These are phyloP conservation scores for Nemopilema nomurai DNA, from an alignment of 30 jellyfish, hydroid and myxozoan genomes.

Conservation along the genomic window DNA sequence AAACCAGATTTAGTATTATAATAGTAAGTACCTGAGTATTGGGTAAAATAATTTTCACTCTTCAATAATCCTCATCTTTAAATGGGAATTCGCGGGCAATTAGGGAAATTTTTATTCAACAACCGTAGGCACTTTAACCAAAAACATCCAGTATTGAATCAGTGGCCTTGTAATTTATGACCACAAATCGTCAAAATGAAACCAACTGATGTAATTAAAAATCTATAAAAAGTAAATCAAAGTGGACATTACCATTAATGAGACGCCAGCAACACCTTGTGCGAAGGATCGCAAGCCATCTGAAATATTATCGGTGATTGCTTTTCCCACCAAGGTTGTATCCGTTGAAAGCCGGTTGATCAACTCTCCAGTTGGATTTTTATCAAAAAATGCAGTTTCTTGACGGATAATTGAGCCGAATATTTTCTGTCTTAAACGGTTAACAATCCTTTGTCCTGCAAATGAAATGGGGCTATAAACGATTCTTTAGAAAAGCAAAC, in stretches of 20 bases:
- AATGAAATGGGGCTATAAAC: too few relatives aligned
- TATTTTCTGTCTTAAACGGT: conserved; percentile 76
- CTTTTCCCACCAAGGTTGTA: conserved; percentile 93
- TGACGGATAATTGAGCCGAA: conserved; percentile 81
- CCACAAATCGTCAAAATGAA: not conserved
- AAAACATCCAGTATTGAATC: not conserved
- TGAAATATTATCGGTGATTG: conserved; percentile 95
- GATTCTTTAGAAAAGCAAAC: not conserved
- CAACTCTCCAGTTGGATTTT: conserved; percentile 96
- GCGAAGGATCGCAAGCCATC: conserved; percentile 94
- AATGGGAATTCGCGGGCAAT: too few relatives aligned
- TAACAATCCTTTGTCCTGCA: conserved; percentile 92
- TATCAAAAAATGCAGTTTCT: conserved; percentile 97
- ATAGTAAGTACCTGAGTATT: too few relatives aligned
- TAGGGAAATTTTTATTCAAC: too few relatives aligned
- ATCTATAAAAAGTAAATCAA: not conserved
- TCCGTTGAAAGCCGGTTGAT: conserved; percentile 92
- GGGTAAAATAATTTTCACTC: too few relatives aligned
- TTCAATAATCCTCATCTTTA: too few relatives aligned
- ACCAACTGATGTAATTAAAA: not conserved
- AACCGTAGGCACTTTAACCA: not conserved
- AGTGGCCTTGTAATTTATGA: not conserved
- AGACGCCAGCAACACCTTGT: conserved; percentile 95
- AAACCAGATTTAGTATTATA: too few relatives aligned
- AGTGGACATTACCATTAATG: conserved; percentile 74